Percentiles rank a stretch among this genome's conserved stretches.
These are phyloP conservation scores for Tinea pellionella DNA, from an alignment of 2,888 invertebrate genomes.

Conservation along the genomic window DNA sequence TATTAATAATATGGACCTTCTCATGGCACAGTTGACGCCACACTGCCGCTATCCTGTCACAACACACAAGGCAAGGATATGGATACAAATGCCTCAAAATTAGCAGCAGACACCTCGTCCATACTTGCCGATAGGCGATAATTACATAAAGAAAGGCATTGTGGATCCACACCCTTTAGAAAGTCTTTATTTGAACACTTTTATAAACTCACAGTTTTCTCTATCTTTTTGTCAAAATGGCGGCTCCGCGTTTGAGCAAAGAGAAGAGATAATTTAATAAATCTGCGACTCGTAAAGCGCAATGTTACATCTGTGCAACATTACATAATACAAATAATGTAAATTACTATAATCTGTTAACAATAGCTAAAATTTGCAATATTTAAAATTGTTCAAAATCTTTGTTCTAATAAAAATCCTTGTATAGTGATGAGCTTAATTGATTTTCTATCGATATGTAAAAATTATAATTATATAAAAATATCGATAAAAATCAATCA, in stretches of 20 bases:
- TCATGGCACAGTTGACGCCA: conserved; percentile 54
- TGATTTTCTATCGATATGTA: not conserved
- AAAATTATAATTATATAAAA: not conserved
- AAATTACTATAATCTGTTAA: conserved; percentile 15
- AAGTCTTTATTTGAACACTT: not conserved
- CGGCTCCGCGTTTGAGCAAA: no score
- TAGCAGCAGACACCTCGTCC: conserved; percentile 4
- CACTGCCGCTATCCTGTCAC: conserved; percentile 25
- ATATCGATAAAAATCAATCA: not conserved
- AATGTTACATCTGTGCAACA: not conserved
- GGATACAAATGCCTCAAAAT: conserved; percentile 16
- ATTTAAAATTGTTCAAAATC: not conserved
- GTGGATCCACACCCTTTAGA: not conserved
- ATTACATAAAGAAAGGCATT: no score
- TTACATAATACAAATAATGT: not conserved
- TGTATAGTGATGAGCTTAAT: conserved; percentile 1
- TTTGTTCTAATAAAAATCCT: not conserved
- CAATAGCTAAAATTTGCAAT: not conserved
- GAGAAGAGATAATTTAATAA: no score
- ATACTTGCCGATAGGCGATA: conserved; percentile 15
- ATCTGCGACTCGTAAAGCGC: no score
- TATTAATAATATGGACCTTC: conserved; percentile 52
- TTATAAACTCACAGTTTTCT: not conserved
- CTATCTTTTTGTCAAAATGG: no score
- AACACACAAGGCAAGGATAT: conserved; percentile 28